A percentile compares a stretch with the other conserved stretches of the same genome.
Conservation (phyloP, 1,140 invertebrate species). For the Nephila pilipes region DNA sequence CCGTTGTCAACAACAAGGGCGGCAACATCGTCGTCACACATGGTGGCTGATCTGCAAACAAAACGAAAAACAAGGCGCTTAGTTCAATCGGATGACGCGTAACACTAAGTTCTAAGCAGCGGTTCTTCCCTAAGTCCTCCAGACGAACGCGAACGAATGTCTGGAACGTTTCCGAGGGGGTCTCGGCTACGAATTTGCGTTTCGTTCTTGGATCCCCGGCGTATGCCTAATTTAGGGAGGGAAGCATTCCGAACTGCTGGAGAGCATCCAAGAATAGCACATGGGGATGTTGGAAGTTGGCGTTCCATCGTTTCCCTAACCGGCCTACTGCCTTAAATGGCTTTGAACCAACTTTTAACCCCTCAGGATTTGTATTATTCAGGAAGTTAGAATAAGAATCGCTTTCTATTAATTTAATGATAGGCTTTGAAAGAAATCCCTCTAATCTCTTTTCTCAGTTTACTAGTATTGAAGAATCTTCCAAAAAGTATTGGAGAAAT, state of each 20-base stretch:
- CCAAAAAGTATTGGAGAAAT: too few species aligned
- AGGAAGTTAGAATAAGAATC: too few species aligned
- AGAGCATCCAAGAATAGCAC: slow-evolving; percentile 34
- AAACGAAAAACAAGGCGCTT: too few species aligned
- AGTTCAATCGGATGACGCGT: not conserved
- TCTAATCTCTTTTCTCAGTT: too few species aligned
- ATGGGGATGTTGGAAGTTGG: too few species aligned
- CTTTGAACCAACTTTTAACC: not conserved
- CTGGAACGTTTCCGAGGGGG: too few species aligned
- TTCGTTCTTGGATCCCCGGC: not conserved
- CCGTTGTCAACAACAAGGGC: slow-evolving; percentile 94
- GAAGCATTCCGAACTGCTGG: not conserved
- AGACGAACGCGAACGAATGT: not conserved
- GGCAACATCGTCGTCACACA: slow-evolving; percentile 94
- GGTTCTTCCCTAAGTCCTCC: too few species aligned
- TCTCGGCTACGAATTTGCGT: too few species aligned
- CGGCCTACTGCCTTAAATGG: not conserved
- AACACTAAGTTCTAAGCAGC: not conserved
- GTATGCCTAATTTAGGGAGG: slow-evolving; percentile 26
- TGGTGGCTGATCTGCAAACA: slow-evolving; percentile 5
- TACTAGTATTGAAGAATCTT: too few species aligned
- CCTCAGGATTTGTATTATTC: not conserved
- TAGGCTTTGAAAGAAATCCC: too few species aligned
- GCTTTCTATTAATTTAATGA: too few species aligned
- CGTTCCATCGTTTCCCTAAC: too few species aligned